These are phyloP conservation scores for Anarrhichthys ocellatus DNA, from an alignment of 2,113 vertebrate species.

Conservation along the genomic window DNA sequence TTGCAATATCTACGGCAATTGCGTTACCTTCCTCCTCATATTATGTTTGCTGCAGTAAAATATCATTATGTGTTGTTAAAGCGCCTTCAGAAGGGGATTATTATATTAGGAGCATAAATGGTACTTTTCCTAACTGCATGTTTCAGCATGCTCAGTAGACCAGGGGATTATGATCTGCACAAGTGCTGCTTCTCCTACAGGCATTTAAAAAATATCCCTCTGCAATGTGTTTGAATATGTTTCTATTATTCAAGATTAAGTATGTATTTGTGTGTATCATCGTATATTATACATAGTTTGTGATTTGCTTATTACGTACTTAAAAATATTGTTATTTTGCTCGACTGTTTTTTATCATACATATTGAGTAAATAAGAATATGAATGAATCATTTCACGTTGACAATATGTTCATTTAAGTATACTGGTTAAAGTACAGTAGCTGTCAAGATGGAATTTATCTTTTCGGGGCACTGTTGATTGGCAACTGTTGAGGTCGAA, in stretches of 20 bases:
- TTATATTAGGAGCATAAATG: conserved; percentile 19
- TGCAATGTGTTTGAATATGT: background rate
- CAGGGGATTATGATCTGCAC: background rate
- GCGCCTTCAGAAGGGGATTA: background rate
- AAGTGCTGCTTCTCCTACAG: background rate
- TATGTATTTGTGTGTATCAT: background rate
- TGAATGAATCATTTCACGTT: background rate
- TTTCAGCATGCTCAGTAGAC: conserved; percentile 37
- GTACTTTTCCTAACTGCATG: conserved; percentile 14
- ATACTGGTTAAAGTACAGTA: background rate
- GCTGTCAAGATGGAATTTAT: background rate
- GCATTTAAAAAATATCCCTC: background rate
- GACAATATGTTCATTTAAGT: background rate
- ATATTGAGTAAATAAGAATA: background rate
- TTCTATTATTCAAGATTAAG: background rate
- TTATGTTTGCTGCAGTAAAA: background rate
- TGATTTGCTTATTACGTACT: background rate
- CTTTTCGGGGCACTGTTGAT: background rate
- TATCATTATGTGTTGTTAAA: background rate
- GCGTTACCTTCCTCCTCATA: conserved; percentile 11
- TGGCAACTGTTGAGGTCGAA: background rate
- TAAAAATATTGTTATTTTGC: background rate
- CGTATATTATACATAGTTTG: background rate
- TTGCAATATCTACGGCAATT: background rate
- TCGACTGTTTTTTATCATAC: background rate